Conservation (phyloP, 1,140 invertebrate genomes). For the Sitobion miscanthi region DNA sequence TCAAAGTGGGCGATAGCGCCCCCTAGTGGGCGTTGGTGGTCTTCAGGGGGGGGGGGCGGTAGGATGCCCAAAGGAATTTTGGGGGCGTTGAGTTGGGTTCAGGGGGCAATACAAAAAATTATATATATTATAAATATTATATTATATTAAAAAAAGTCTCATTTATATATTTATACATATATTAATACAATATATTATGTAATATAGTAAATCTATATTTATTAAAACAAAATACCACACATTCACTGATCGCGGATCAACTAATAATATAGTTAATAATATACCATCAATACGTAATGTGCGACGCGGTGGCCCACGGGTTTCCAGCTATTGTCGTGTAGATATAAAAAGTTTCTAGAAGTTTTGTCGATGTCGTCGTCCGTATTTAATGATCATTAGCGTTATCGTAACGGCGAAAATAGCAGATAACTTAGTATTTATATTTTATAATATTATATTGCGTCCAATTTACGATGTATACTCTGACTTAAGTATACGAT, state of each 20-base stretch:
- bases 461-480: background rate
- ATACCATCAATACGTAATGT: background rate
- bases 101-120: too few species aligned
- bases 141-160: too few species aligned
- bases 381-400: constrained; percentile 25
- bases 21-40: too few species aligned
- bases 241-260: background rate
- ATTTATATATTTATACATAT: too few species aligned
- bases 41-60: too few species aligned
- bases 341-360: background rate
- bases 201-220: constrained; percentile 26
- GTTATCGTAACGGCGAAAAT: background rate
- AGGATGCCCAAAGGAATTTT: too few species aligned
- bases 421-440: background rate
- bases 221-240: background rate
- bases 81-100: too few species aligned
- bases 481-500: background rate
- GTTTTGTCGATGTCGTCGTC: background rate
- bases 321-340: background rate
- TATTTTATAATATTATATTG: background rate
- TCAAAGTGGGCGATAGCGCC: too few species aligned
- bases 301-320: background rate
- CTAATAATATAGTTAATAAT: background rate
- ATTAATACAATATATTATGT: background rate
- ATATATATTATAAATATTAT: too few species aligned